Percentiles rank a stretch among this genome's conserved stretches.
These are phyloP conservation scores for Albula goreensis DNA, from an alignment of 2,113 vertebrate genomes.

Conservation along the genomic window DNA sequence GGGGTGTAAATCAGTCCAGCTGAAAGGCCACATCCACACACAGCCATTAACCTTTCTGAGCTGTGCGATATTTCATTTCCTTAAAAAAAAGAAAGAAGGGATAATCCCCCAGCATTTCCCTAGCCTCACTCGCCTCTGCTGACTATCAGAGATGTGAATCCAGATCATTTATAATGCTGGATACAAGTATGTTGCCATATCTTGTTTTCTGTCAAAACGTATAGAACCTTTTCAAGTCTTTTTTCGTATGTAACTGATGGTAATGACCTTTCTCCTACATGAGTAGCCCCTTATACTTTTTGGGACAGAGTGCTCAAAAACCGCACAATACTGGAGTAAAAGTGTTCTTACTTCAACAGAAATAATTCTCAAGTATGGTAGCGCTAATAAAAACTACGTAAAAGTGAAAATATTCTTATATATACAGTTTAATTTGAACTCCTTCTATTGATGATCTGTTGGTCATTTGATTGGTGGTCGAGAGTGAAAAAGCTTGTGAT, in stretches of 20 bases:
- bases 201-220: not conserved
- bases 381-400: no score
- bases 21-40: constrained; percentile 38
- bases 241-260: not conserved
- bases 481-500: no score
- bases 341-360: no score
- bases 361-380: no score
- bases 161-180: not conserved
- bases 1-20: constrained; percentile 13
- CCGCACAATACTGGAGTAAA: no score
- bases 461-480: no score
- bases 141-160: not conserved
- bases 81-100: not conserved
- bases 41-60: constrained; percentile 34
- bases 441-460: no score
- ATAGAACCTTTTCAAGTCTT: not conserved
- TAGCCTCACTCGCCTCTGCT: not conserved
- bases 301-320: no score
- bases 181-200: not conserved
- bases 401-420: no score
- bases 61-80: not conserved
- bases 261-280: no score
- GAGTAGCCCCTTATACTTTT: no score
- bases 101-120: not conserved
- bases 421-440: no score